Evolutionary conservation across 2,888 invertebrate genomes (phyloP).

Genomic region (Calameuta filiformis): DNA sequence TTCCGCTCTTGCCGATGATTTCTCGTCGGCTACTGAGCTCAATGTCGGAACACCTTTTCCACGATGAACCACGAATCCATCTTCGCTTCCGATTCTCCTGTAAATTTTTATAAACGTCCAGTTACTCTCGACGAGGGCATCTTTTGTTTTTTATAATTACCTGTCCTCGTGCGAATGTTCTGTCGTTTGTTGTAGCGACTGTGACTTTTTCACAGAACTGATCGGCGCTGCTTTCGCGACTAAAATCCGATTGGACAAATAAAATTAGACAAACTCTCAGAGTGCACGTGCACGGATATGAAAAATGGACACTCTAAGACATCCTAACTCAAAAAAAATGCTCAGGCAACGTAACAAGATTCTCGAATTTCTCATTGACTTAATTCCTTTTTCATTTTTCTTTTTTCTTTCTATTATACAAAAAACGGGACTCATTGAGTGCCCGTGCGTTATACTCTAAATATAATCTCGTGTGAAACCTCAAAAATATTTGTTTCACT

Average conservation of each 20-base stretch:
- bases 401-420: not conserved
- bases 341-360: not conserved
- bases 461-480: not conserved
- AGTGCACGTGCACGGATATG: not conserved
- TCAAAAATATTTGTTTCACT: not conserved
- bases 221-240: conserved; percentile 61
- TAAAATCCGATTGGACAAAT: conserved; percentile 43
- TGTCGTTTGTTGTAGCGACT: conserved; percentile 62
- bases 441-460: not conserved
- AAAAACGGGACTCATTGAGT: not conserved
- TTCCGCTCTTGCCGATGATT: conserved; percentile 65
- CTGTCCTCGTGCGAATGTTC: conserved; percentile 62
- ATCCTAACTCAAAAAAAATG: not conserved
- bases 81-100: conserved; percentile 68
- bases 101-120: not conserved
- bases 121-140: not conserved
- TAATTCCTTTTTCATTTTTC: not conserved
- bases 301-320: not conserved
- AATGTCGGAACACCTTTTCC: conserved; percentile 83
- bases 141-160: conserved; percentile 33
- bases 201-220: conserved; percentile 62
- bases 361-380: not conserved
- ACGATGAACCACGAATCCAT: conserved; percentile 85
- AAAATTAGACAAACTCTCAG: not conserved
- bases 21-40: conserved; percentile 77